Percentiles rank a stretch among this genome's conserved stretches.
Conservation (phyloP, 1,140 invertebrate species). For the Microplitis mediator region DNA sequence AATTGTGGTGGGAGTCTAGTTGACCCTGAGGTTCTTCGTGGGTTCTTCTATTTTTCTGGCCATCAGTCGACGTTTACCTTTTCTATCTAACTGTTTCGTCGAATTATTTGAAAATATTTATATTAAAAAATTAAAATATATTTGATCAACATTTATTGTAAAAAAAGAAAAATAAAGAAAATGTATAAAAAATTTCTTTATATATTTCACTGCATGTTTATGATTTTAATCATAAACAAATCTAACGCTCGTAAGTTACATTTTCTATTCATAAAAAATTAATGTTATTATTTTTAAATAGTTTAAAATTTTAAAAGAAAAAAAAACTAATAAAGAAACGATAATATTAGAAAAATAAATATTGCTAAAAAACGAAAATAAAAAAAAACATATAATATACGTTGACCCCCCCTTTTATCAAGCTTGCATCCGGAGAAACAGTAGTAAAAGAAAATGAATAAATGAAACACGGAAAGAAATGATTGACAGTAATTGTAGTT, state of each 20-base stretch:
- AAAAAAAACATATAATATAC: too few relatives aligned
- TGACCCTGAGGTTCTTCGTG: conserved; percentile 34
- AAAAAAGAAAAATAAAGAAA: background rate
- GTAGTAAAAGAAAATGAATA: too few relatives aligned
- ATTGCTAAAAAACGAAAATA: too few relatives aligned
- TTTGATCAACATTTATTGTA: background rate
- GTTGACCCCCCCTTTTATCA: too few relatives aligned
- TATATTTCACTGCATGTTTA: too few relatives aligned
- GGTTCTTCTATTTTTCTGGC: conserved; percentile 25
- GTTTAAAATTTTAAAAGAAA: background rate
- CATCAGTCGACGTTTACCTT: conserved; percentile 31
- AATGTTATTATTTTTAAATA: background rate
- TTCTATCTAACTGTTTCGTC: background rate
- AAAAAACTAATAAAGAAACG: too few relatives aligned
- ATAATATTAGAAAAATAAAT: too few relatives aligned
- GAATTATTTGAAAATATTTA: background rate
- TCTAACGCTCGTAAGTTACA: background rate
- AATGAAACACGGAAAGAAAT: too few relatives aligned
- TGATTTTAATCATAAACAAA: background rate
- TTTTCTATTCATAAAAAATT: background rate
- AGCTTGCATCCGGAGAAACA: too few relatives aligned
- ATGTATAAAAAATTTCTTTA: background rate
- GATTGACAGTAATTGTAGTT: too few relatives aligned
- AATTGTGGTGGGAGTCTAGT: conserved; percentile 36
- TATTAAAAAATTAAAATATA: background rate